Evolutionary conservation across 2,797 vertebrate species (phyloP), one percentile per base, ranked within the genome.

Genomic region (Calcarius lapponicus): DNA sequence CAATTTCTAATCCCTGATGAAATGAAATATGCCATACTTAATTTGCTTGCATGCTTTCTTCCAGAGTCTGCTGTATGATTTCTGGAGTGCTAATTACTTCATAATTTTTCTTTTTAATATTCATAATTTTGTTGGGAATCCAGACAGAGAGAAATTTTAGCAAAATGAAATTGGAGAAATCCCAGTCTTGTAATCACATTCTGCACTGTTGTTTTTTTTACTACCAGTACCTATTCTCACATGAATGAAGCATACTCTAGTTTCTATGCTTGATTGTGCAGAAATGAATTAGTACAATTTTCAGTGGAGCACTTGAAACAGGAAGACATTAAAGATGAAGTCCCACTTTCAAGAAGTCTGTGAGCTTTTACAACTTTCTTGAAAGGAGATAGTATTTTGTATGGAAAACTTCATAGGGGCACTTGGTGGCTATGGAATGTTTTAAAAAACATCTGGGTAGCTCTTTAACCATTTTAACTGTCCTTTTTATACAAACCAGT

Each of bases 371-470:
- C 16, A 48, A 2, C 71, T 83, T 62, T 65, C 53, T 58, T 76
- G 13, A 48, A 38, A 6, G 4, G 17, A 70, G 38, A n/a, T 2
- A 70, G 13, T 16, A 42, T 88, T 88, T 86, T 57, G 24, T 16
- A 45, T 8, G 21, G 36, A 24, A 38, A 83, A 60, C 67, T 67
- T 40, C 8, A 17, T 28, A 21, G 2, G 5, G 60, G n/a, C 24
- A 2, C 6, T 47, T 69, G 28, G 26, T 47, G 6, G 10, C 13
- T 58, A 18, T 4, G 3, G 20, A 18, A 8, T 5, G 1, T 3
- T 50, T 15, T 83, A 74, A 42, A 13, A 28, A 73, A 60, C 6
- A 40, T 28, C 56, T 76, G 42, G 14, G 26, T 72, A 73, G 45
- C 19, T 62, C 43, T 79, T 88, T 86, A 92, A 86, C 56, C 51